Evolutionary conservation across 1,140 invertebrate species (phyloP).

Genomic region (Panagrolaimus sp.): DNA sequence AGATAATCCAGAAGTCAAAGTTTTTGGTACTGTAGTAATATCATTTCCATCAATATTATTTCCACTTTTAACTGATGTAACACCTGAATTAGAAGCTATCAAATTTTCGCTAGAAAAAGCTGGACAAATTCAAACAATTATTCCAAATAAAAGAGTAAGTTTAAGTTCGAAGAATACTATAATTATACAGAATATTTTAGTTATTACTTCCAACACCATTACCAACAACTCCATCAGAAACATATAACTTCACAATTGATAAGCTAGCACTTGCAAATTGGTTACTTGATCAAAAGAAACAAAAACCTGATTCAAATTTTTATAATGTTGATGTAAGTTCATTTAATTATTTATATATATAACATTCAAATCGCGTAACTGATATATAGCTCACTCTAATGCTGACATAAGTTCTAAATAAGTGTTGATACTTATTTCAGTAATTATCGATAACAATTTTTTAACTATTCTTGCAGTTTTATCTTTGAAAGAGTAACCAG

Average conservation of each 20-base stretch:
- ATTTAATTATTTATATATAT: no score
- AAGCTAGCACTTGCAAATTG: conserved; percentile 38
- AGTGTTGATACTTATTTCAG: no score
- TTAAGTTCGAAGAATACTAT: background rate
- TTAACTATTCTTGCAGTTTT: no score
- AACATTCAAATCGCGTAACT: no score
- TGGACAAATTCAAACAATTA: conserved; percentile 33
- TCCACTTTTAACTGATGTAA: conserved; percentile 29
- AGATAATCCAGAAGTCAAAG: conserved; percentile 25
- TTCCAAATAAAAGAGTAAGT: conserved; percentile 43
- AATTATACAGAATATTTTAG: conserved; percentile 16
- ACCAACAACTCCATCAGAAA: conserved; percentile 18
- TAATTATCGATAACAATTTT: no score
- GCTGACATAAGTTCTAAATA: no score
- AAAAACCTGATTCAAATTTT: conserved; percentile 37
- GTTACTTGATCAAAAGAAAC: conserved; percentile 40
- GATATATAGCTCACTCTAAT: no score
- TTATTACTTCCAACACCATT: conserved; percentile 20
- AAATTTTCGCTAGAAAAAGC: conserved; percentile 38
- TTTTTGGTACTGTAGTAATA: conserved; percentile 49
- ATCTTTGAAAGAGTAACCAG: no score
- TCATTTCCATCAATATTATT: conserved; percentile 43
- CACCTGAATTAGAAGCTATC: conserved; percentile 33
- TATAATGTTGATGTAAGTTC: conserved; percentile 47
- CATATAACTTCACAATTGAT: conserved; percentile 40